A percentile compares a stretch with the other conserved stretches of the same genome.
phyloP scores from a whole-genome alignment of 2,113 vertebrate genomes.

The Genyomyrus donnyi region DNA sequence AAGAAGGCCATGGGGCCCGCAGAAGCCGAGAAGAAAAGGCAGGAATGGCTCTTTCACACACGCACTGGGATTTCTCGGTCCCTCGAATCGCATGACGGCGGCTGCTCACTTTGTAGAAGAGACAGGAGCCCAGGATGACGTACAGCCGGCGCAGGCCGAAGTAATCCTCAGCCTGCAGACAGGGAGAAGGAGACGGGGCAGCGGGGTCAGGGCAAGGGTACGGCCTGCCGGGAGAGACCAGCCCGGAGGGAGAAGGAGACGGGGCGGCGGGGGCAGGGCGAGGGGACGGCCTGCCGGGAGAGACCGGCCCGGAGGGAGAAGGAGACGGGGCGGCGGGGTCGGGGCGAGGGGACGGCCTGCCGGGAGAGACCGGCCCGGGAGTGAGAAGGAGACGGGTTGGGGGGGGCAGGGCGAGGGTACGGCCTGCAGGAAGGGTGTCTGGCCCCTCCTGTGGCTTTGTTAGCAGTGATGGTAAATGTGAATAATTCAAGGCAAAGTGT shows the following conservation, averaged over 20 bases:
- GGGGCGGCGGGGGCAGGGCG: background rate
- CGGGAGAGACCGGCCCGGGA: background rate
- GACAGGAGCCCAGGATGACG: slow-evolving; percentile 80
- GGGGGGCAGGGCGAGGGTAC: background rate
- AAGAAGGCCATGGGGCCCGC: background rate
- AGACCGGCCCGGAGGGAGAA: background rate
- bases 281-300: background rate
- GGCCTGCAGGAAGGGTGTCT: too few relatives aligned
- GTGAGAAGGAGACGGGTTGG: background rate
- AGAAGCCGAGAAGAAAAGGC: background rate
- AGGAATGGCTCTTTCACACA: background rate
- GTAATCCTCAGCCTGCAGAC: slow-evolving; percentile 82
- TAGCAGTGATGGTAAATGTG: too few relatives aligned
- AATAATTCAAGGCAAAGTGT: too few relatives aligned
- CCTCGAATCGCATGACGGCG: background rate
- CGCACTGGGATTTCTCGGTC: background rate
- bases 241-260: background rate
- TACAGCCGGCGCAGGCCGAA: slow-evolving; percentile 86
- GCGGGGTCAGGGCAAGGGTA: background rate
- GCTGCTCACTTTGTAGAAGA: slow-evolving; percentile 87
- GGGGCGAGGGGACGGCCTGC: background rate
- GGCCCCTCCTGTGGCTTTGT: too few relatives aligned
- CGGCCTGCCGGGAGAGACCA: background rate
- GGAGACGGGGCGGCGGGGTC: background rate
- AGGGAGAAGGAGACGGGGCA: background rate